phyloP scores from a whole-genome alignment of 2,888 invertebrate species.

The Hermodice carunculata region DNA sequence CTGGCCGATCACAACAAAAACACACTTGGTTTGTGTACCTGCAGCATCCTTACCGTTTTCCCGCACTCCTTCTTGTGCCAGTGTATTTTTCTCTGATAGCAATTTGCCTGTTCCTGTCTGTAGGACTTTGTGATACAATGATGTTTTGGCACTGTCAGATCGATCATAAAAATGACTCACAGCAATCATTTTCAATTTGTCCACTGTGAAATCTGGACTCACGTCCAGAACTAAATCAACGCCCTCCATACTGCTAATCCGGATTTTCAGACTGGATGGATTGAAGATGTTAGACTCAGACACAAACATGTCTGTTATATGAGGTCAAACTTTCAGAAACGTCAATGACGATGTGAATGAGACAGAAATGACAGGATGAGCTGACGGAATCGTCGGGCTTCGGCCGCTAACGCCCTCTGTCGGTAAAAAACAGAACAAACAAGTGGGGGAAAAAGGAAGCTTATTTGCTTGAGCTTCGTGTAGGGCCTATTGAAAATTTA shows the following conservation, averaged over 20 bases:
- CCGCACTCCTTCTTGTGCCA: slow-evolving; percentile 64
- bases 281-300: slow-evolving; percentile 65
- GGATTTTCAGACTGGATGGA: slow-evolving; percentile 62
- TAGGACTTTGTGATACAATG: slow-evolving; percentile 67
- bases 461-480: too few species aligned
- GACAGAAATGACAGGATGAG: too few species aligned
- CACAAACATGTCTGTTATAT: too few species aligned
- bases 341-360: too few species aligned
- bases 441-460: too few species aligned
- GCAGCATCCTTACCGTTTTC: slow-evolving; percentile 64
- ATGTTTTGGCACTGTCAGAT: slow-evolving; percentile 64
- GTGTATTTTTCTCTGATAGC: slow-evolving; percentile 66
- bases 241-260: slow-evolving; percentile 67
- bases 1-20: too few species aligned
- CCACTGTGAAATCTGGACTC: slow-evolving; percentile 64
- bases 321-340: too few species aligned
- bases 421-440: too few species aligned
- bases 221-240: slow-evolving; percentile 59
- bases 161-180: slow-evolving; percentile 67
- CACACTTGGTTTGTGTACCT: too few species aligned
- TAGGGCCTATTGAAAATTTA: too few species aligned
- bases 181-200: slow-evolving; percentile 68
- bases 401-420: too few species aligned
- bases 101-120: slow-evolving; percentile 65
- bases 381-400: too few species aligned